Evolutionary conservation across 2,888 invertebrate genomes (phyloP), one percentile per base, ranked within the genome.

Genomic region (Leistus spinibarbis): DNA sequence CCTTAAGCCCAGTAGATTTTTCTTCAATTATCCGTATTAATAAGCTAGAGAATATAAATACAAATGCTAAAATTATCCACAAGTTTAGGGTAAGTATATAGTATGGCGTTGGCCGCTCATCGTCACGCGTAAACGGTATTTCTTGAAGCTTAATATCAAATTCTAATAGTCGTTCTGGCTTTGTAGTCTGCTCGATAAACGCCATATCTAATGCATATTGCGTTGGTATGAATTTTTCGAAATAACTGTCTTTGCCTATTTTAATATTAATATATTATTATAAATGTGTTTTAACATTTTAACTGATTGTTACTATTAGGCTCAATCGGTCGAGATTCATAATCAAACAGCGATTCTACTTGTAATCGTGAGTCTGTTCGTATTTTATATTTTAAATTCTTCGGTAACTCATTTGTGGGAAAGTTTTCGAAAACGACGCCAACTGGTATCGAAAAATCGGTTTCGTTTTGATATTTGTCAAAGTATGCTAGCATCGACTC

Each of bases 181-280:
- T 79, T 76, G n/a, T n/a, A n/a, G n/a, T n/a, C n/a, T n/a, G n/a
- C n/a, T 87, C 84, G 60, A 91, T 85, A 80, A 86, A 91, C 22
- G 88, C 86, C 0, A 86, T 86, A 81, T 92, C 91, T 53, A 92
- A 83, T 0, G 90, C 87, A 84, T 88, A 86, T 81, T 92, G 91
- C 0, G 92, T 79, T 0, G 86, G 84, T 79, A 91, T 84, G 79
- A 91, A 91, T 13, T 82, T 83, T 76, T 79, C 82, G 77, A 85
- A 84, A 80, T 88, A 88, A 57, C 83, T 83, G 76, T 86, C 84
- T 16, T 84, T 83, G 76, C 83, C 87, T 87, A n/a, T n/a, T n/a
- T n/a, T n/a, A n/a, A n/a, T n/a, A n/a, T n/a, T n/a, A n/a, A n/a
- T n/a, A n/a, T n/a, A n/a, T n/a, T n/a, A n/a, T n/a, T n/a, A n/a